Percentiles rank a stretch among this genome's conserved stretches.
phyloP scores from a whole-genome alignment of 1,140 invertebrate species.

The Heliothis subflexa region DNA sequence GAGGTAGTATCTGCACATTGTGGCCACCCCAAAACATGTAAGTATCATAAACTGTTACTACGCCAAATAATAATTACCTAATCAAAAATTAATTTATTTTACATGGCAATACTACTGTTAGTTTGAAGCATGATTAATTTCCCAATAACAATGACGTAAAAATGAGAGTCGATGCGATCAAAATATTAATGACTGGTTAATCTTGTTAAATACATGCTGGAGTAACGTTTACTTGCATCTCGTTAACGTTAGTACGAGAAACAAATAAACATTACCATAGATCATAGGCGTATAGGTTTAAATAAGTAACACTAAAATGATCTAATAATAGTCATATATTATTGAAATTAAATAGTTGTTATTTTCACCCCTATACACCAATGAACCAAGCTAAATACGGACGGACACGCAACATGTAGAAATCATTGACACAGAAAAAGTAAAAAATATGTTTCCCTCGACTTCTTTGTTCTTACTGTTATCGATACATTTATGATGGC shows the following conservation, averaged over 20 bases:
- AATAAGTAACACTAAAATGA: neutral
- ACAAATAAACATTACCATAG: conserved; percentile 8
- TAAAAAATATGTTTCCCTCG: conserved; percentile 22
- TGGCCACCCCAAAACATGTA: neutral
- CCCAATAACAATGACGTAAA: conserved; percentile 20
- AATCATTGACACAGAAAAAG: conserved; percentile 27
- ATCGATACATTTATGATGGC: conserved; percentile 26
- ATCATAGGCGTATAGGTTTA: conserved; percentile 13
- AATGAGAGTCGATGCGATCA: conserved; percentile 18
- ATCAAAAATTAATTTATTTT: conserved; percentile 12
- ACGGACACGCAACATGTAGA: conserved; percentile 32
- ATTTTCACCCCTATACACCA: conserved; percentile 26
- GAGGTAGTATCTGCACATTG: neutral
- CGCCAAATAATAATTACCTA: conserved; percentile 1
- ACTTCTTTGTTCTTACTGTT: conserved; percentile 33
- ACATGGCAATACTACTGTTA: conserved; percentile 41
- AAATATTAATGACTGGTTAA: conserved; percentile 46
- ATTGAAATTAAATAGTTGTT: neutral
- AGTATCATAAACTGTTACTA: neutral
- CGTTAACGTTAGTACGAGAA: neutral
- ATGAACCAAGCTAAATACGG: conserved; percentile 7
- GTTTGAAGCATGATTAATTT: conserved; percentile 41
- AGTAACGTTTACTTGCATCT: conserved; percentile 10
- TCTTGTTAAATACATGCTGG: conserved; percentile 40
- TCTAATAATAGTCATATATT: neutral